Base-by-base conservation (phyloP, 2,888 invertebrate genomes). In the Gonocerus acuteangulatus region DNA sequence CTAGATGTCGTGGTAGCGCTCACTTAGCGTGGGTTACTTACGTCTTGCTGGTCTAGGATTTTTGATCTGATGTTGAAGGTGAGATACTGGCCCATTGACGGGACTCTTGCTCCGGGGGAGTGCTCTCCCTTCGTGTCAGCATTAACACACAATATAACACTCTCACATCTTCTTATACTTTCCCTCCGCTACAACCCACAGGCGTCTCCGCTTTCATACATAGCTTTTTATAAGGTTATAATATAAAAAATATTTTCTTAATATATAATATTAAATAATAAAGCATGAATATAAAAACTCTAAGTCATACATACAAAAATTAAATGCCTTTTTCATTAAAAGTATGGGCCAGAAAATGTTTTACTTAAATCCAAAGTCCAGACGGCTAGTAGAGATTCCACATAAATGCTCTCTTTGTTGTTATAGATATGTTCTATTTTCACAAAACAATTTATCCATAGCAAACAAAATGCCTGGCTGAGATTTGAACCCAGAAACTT, bases 41-140 rank as follows among this genome's bases (percentile, higher is more conserved):
- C 92, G 82, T 89, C 87, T 77, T 88, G 84, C 77, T 85, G 85
- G 79, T 84, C 84, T 76, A 89, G 84, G 77, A 91, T 88, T 80
- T 84, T 84, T 76, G 91, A 91, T 79, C 86, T 85, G 80, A 92
- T 81, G 79, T 85, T 84, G 81, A 90, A 88, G 77, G 89, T 87
- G 75, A 90, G 91, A 79, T 85, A 92, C 75, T 87, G 84, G 73
- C 92, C 92, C 87, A 90, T 88, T 72, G 90, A 87, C 72, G 89
- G 84, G 75, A 87, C 86, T 76, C 91, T 86, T 77, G 89, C 89
- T 79, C 89, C 90, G 76, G 92, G 92, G 77, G 92, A 91, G 79
- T 89, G 89, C 74, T 89, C 86, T 78, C 92, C 91, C 91, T 91
- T 79, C 75, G 73, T 48, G 75, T 76, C 77, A 77, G 76, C 76